These are phyloP conservation scores for Dysidea cf. avara DNA, from an alignment of 37 sponge, comb jelly and placozoan genomes.

Conservation along the genomic window DNA sequence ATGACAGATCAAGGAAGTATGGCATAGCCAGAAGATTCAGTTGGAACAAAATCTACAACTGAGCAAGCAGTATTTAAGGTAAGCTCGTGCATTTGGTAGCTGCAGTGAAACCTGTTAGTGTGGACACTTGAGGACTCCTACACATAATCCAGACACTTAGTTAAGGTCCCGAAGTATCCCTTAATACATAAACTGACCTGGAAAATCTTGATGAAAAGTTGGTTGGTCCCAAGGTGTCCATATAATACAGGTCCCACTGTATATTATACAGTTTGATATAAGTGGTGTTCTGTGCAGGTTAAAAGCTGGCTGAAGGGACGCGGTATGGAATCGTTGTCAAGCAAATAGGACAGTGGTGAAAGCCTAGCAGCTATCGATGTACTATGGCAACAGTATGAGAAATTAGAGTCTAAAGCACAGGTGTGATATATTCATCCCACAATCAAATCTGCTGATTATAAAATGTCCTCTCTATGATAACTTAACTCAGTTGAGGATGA, in stretches of 20 bases:
- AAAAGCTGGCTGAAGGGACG: conserved; percentile 65
- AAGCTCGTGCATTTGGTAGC: no score
- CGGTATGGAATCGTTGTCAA: conserved; percentile 54
- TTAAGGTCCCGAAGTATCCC: no score
- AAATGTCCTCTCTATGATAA: conserved; percentile 3
- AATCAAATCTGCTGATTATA: no score
- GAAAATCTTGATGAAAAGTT: no score
- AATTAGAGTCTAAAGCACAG: conserved; percentile 60
- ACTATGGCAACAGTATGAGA: conserved; percentile 31
- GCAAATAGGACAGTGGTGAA: conserved; percentile 48
- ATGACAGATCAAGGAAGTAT: conserved; percentile 57
- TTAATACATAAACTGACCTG: no score
- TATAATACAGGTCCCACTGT: background rate
- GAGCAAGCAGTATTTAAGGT: no score
- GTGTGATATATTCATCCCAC: conserved; percentile 22
- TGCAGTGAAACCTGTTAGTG: no score
- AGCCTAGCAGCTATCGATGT: conserved; percentile 26
- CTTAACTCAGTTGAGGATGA: conserved; percentile 72
- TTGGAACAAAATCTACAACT: conserved; percentile 63
- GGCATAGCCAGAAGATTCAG: conserved; percentile 38
- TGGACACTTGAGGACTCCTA: no score
- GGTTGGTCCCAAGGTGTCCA: background rate
- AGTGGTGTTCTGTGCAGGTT: conserved; percentile 24
- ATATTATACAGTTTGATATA: no score
- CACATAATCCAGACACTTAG: no score